Base-by-base conservation (phyloP, 2,113 vertebrate genomes). In the Centropristis striata region DNA sequence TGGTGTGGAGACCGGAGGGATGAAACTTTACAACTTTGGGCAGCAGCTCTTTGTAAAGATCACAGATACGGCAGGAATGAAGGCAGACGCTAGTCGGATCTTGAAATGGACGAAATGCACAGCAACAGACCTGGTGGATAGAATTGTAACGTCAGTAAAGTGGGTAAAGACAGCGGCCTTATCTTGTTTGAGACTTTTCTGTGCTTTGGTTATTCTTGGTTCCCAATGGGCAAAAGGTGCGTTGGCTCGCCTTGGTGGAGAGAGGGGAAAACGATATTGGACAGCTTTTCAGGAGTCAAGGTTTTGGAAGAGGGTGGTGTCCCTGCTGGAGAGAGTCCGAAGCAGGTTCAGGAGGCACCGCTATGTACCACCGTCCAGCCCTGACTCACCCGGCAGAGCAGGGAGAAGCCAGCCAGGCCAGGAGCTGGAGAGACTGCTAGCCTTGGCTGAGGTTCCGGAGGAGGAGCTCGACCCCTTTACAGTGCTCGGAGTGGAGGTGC, bases 381-480 rank as follows among this genome's bases (percentile, higher is more conserved):
- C 93, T 2, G 87, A 92, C 67, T 94, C 95, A 16, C 91, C 95
- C 1, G 85, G 86, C 23, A 93, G 89, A 46, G 78, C 84, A 0
- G 92, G 91, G 6, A 95, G 88, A 74, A 74, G 79, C 75, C 90
- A 92, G 78, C 95, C 96, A 4, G 95, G 92, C 2, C 94, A 96
- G 79, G 97, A 97, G 92, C 92, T 98, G 74, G 91, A 96, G 50
- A 94, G 97, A 53, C 92, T 99, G 71, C 91, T 98, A 85, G 95
- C 96, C 1, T 87, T 98, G 92, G 95, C 96, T 0, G 93, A 93
- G 49, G 88, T 96, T 51, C 95, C 97, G 21, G 97, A 98, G 85
- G 97, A 98, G 11, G 97, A 98, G 71, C 92, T 98, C 57, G 96
- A 99, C 84, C 97, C 97, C 18, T 98, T 98, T 84, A 92, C 94